Conservation (phyloP, 1,140 invertebrate genomes). For the Procambarus virginalis region DNA sequence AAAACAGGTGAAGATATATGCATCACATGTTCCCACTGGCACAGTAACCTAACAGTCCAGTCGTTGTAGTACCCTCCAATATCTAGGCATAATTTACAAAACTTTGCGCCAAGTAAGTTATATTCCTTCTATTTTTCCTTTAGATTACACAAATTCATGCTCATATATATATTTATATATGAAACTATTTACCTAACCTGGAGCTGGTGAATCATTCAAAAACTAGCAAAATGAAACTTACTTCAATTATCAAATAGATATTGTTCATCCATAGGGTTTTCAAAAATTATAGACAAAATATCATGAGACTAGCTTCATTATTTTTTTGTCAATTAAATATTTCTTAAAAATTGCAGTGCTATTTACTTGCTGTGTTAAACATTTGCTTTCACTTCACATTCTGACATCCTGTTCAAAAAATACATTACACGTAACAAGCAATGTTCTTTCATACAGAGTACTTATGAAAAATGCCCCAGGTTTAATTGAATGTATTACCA, state of each 20-base stretch:
- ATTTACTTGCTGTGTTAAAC: neutral
- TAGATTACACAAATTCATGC: conserved; percentile 13
- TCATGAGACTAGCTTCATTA: neutral
- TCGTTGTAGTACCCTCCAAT: neutral
- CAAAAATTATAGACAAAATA: neutral
- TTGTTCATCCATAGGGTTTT: neutral
- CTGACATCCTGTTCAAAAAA: neutral
- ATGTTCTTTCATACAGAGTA: neutral
- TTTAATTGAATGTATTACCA: neutral
- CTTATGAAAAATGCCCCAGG: neutral
- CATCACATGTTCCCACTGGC: conserved; percentile 1
- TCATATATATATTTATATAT: conserved; percentile 20
- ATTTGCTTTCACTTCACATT: neutral
- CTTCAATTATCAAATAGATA: neutral
- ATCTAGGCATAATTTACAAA: conserved; percentile 10
- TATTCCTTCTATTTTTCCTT: conserved; percentile 47
- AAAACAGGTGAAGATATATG: neutral
- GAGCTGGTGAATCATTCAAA: neutral
- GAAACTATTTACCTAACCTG: conserved; percentile 8
- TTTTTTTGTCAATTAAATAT: neutral
- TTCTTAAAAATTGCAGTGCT: neutral
- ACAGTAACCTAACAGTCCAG: conserved; percentile 3
- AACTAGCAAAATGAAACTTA: neutral
- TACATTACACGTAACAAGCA: neutral
- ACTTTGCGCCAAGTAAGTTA: conserved; percentile 36